phyloP scores from a whole-genome alignment of 1,140 invertebrate genomes.

The Apolygus lucorum region DNA sequence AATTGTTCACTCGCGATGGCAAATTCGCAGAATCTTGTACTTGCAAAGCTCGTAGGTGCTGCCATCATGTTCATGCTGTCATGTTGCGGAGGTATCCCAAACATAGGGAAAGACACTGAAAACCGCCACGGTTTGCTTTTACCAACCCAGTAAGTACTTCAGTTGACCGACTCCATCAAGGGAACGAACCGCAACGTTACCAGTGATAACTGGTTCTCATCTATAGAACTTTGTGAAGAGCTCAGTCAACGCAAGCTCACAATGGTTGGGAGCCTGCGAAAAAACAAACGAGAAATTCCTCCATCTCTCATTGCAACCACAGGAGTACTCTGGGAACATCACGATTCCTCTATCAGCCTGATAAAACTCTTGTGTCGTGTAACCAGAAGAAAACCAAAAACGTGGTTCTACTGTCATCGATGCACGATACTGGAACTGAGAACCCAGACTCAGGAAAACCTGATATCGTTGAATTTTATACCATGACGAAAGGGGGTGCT shows the following conservation, averaged over 20 bases:
- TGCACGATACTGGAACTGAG: constrained; percentile 33
- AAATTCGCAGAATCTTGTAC: too few relatives aligned
- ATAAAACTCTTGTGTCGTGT: constrained; percentile 38
- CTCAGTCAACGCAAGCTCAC: background rate
- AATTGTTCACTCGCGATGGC: too few relatives aligned
- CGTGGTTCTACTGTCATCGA: constrained; percentile 36
- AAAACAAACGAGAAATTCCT: background rate
- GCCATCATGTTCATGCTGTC: too few relatives aligned
- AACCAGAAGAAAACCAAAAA: constrained; percentile 36
- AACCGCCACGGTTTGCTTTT: background rate
- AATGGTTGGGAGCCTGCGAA: background rate
- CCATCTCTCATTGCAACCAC: background rate
- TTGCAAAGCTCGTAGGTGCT: too few relatives aligned
- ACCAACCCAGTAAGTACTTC: background rate
- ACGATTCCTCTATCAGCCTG: constrained; percentile 34
- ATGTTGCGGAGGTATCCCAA: background rate
- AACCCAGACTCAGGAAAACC: constrained; percentile 31
- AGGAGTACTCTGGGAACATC: background rate
- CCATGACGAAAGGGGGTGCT: constrained; percentile 36
- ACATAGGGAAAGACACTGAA: background rate
- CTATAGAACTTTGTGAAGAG: background rate
- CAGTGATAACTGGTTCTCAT: background rate
- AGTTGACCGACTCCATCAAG: too few relatives aligned
- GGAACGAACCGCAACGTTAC: background rate
- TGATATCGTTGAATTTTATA: constrained; percentile 35